Evolutionary conservation across 2,113 vertebrate genomes (phyloP).

Genomic region (Cottus gobio): DNA sequence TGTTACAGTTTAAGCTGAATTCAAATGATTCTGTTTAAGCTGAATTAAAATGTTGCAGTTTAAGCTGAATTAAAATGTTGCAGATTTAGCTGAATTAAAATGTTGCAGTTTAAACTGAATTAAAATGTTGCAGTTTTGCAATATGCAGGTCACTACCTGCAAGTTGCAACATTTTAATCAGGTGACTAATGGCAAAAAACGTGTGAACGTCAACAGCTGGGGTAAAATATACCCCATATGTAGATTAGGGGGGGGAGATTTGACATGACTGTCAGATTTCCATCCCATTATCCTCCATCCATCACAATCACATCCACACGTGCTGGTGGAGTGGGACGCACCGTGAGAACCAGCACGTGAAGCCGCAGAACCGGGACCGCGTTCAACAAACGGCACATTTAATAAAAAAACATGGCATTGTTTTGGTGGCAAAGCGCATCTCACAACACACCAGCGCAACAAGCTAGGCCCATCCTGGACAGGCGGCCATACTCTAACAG

Average conservation of each 20-base stretch:
- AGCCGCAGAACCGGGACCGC: no score
- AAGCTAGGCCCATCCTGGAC: slow-evolving; percentile 70
- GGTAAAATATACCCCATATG: no score
- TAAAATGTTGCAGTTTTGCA: no score
- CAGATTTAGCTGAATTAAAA: no score
- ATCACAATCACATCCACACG: slow-evolving; percentile 45
- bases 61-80: no score
- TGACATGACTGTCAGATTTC: slow-evolving; percentile 32
- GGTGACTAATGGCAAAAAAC: background rate
- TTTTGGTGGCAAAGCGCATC: no score
- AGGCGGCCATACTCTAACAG: slow-evolving; percentile 50
- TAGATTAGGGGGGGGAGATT: no score
- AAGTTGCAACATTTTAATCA: background rate
- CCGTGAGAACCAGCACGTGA: background rate
- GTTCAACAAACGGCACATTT: background rate
- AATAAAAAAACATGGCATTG: no score
- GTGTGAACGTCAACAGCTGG: background rate
- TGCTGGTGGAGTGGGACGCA: slow-evolving; percentile 16
- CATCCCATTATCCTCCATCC: background rate
- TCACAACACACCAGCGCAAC: slow-evolving; percentile 45
- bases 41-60: no score
- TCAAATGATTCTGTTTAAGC: no score
- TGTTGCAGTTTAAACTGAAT: no score
- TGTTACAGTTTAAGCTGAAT: no score
- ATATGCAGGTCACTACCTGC: background rate